These are phyloP conservation scores for Salvelinus fontinalis DNA, from an alignment of 2,113 vertebrate genomes.

Conservation along the genomic window DNA sequence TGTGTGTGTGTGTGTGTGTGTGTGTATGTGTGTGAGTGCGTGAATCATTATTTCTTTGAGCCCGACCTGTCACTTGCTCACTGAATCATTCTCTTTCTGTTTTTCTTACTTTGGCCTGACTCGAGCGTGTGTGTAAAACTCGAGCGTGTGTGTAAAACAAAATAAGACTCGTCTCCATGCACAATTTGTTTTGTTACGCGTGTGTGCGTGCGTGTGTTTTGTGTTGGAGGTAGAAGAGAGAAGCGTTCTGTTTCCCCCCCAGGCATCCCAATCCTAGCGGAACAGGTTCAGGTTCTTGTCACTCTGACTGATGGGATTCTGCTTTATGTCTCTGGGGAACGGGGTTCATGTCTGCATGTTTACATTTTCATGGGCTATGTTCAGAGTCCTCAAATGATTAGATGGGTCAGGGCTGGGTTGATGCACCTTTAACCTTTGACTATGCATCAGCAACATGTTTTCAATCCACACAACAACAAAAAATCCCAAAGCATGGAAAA, in stretches of 20 bases:
- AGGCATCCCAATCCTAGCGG: constrained; percentile 38
- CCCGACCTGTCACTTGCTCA: no score
- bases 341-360: constrained; percentile 48
- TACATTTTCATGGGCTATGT: constrained; percentile 33
- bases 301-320: constrained; percentile 34
- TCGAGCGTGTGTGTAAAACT: not conserved
- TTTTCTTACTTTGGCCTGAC: not conserved
- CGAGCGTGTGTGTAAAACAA: no score
- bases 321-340: constrained; percentile 28
- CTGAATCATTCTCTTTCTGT: no score
- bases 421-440: constrained; percentile 17
- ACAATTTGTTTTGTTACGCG: no score
- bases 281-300: constrained; percentile 34
- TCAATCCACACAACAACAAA: constrained; percentile 20
- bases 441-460: constrained; percentile 45
- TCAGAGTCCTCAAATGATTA: no score
- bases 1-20: no score
- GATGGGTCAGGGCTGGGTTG: constrained; percentile 20
- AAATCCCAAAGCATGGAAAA: constrained; percentile 56
- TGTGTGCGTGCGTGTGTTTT: constrained; percentile 22
- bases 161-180: no score
- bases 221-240: not conserved
- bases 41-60: no score
- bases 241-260: constrained; percentile 29
- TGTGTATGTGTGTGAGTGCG: no score